These are phyloP conservation scores for Drosophila macrospina DNA, from an alignment of 2,888 invertebrate genomes.

Conservation along the genomic window DNA sequence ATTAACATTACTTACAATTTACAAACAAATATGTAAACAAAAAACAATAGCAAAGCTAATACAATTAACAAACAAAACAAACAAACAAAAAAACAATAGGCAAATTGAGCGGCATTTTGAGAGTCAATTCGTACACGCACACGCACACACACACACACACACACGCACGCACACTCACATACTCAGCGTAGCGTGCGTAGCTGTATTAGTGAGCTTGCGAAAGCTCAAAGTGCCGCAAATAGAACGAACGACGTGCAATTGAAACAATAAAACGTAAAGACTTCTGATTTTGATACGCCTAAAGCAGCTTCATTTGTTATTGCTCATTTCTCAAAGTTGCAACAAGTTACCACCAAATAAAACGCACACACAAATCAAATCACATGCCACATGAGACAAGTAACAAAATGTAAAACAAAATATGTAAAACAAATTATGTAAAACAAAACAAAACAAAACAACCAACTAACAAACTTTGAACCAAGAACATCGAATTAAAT, in stretches of 20 bases:
- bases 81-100: constrained; percentile 53
- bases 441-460: constrained; percentile 33
- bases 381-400: constrained; percentile 41
- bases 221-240: neutral
- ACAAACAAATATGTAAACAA: constrained; percentile 12
- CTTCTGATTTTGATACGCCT: constrained; percentile 42
- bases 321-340: constrained; percentile 42
- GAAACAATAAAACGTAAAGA: constrained; percentile 53
- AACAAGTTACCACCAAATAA: constrained; percentile 46
- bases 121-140: constrained; percentile 9
- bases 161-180: neutral
- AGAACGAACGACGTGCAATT: constrained; percentile 33
- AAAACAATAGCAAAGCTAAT: constrained; percentile 71
- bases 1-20: constrained; percentile 51
- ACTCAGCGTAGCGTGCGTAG: neutral
- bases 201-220: neutral
- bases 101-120: constrained; percentile 22
- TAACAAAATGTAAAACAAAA: constrained; percentile 23
- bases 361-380: constrained; percentile 29
- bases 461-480: constrained; percentile 72
- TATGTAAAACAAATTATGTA: constrained; percentile 3
- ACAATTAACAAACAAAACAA: constrained; percentile 23
- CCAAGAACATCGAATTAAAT: constrained; percentile 84
- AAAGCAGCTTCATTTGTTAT: constrained; percentile 45
- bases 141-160: neutral